phyloP scores from a whole-genome alignment of 2,113 vertebrate species.

The Pelusios castaneus region DNA sequence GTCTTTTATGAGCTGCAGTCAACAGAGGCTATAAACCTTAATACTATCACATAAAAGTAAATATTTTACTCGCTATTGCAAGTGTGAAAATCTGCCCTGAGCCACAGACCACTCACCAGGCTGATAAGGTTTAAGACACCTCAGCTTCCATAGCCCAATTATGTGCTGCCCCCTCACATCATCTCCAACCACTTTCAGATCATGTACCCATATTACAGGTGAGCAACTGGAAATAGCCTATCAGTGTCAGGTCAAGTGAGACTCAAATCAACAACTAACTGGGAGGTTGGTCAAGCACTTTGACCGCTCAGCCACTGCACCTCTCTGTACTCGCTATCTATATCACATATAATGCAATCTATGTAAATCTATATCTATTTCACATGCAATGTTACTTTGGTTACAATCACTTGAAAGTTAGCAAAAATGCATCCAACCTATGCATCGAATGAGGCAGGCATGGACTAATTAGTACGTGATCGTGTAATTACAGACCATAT shows the following conservation, averaged over 20 bases:
- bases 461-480: not conserved
- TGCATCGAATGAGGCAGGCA: not conserved
- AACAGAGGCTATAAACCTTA: not conserved
- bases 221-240: not conserved
- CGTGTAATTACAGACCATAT: not conserved
- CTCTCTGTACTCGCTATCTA: not conserved
- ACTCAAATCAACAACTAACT: not conserved
- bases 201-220: not conserved
- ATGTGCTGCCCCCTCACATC: not conserved
- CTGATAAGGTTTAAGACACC: not conserved
- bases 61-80: not conserved
- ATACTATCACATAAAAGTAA: not conserved
- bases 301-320: not conserved
- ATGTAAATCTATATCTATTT: not conserved
- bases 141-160: not conserved
- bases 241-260: not conserved
- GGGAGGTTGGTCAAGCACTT: not conserved
- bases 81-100: not conserved
- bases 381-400: not conserved
- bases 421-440: not conserved
- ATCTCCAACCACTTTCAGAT: not conserved
- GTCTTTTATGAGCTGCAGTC: not conserved
- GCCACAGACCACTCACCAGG: not conserved
- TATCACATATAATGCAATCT: too few relatives aligned
- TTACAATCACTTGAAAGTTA: not conserved